Base-by-base conservation (phyloP, 2,888 invertebrate genomes). In the Rhodophaea formosa region DNA sequence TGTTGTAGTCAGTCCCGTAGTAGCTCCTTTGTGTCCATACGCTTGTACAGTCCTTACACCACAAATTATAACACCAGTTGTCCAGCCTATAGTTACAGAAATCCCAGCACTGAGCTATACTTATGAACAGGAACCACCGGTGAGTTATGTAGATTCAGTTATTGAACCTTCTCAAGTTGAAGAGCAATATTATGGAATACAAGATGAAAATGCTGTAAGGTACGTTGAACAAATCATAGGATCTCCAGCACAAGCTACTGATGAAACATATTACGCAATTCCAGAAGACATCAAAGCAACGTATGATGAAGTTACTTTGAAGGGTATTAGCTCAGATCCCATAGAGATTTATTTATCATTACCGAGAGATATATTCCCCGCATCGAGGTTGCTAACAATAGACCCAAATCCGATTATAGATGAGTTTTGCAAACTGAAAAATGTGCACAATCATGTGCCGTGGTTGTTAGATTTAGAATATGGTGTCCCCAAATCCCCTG, bases 381-480 rank as follows among this genome's bases (percentile, higher is more conserved):
- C 72, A 8, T 71, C 84, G n/a, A 76, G 70, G 60, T 80, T 69
- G 73, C 52, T 82, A 6, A 53, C 64, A 1, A 46, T 86, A 12
- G 80, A 87, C 66, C 84, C 86, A 0, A 88, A 87, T 76, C 67
- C 72, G 1, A 63, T 87, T 1, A 85, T 88, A 64, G 80, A 87
- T 65, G 79, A 78, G 51, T 76, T 88, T 39, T 88, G 88, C 63
- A 80, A 71, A 65, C 44, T 77, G 17, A n/a, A 65, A 0, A 66
- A 77, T 65, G 43, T 85, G 3, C 55, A 62, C 16, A 67, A 64
- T 16, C 74, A 84, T 55, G 61, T 66, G 0, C 61, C 76, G 39
- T 87, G 86, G 87, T 67, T 88, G 39, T 65, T 87, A 56, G 88
- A 88, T 63, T 67, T 88, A 15, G 87, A 87, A 60, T 84, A 82